phyloP scores from a whole-genome alignment of 2,888 invertebrate genomes.

The Cotesia congregata region DNA sequence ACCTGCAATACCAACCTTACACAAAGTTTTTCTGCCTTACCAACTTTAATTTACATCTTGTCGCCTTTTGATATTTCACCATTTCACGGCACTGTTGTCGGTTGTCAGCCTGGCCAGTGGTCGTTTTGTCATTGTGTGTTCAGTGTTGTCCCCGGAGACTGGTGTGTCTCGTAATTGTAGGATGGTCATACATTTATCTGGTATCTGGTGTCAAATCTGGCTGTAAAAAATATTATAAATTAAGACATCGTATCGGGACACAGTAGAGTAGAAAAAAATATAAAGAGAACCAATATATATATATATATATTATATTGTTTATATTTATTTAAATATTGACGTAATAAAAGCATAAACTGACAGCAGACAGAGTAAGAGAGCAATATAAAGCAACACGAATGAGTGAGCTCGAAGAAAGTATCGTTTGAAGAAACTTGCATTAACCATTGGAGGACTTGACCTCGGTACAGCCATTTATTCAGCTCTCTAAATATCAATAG shows the following conservation, averaged over 20 bases:
- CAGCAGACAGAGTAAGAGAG: background rate
- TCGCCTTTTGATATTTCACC: background rate
- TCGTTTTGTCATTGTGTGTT: background rate
- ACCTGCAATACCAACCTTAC: background rate
- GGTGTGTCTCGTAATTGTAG: background rate
- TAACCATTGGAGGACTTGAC: conserved; percentile 3
- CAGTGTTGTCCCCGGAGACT: background rate
- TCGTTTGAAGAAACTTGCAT: background rate
- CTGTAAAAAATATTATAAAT: background rate
- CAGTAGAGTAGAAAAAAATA: background rate
- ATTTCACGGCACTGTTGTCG: background rate
- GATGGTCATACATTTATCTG: background rate
- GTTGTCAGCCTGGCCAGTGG: background rate
- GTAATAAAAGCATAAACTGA: background rate
- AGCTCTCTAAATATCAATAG: background rate
- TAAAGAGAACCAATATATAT: background rate
- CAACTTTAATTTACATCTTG: background rate
- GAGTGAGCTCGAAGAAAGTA: no score
- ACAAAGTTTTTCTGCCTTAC: background rate
- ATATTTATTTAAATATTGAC: background rate
- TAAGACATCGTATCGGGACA: background rate
- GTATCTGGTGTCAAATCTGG: background rate
- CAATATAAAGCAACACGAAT: background rate
- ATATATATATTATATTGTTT: background rate
- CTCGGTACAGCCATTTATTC: conserved; percentile 20